Conservation (phyloP, 1,140 invertebrate species). For the Danaus melanippus region DNA sequence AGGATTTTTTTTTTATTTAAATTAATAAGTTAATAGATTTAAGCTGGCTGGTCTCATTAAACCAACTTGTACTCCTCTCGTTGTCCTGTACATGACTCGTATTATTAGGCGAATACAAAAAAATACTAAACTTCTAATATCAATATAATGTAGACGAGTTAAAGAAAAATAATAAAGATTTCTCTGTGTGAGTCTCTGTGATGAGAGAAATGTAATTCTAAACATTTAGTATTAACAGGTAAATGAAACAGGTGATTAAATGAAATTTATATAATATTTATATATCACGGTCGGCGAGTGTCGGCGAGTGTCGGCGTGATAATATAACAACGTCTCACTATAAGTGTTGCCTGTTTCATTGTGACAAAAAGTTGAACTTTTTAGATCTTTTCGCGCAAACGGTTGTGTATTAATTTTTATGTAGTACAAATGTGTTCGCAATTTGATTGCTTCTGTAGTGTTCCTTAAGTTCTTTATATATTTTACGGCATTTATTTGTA, state of each 20-base stretch:
- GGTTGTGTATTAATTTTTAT: constrained; percentile 72
- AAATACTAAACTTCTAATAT: constrained; percentile 59
- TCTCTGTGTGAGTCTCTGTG: constrained; percentile 68
- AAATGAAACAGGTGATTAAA: constrained; percentile 39
- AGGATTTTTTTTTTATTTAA: constrained; percentile 32
- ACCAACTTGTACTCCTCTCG: constrained; percentile 52
- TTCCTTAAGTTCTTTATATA: constrained; percentile 65
- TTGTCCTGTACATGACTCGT: constrained; percentile 56
- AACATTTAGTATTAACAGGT: constrained; percentile 67
- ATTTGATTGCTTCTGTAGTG: constrained; percentile 71
- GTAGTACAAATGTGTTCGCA: constrained; percentile 72
- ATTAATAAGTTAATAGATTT: constrained; percentile 32
- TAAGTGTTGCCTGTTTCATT: constrained; percentile 47
- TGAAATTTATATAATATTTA: constrained; percentile 21
- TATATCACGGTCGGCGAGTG: too few species aligned
- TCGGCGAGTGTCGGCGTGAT: constrained; percentile 4
- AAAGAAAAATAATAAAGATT: constrained; percentile 35
- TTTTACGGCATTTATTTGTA: constrained; percentile 64
- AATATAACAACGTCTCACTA: constrained; percentile 21
- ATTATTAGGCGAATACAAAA: constrained; percentile 34
- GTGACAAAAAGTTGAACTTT: constrained; percentile 67
- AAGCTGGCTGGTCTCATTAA: constrained; percentile 65
- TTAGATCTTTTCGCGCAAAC: constrained; percentile 70
- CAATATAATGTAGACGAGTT: constrained; percentile 64
- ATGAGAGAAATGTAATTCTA: constrained; percentile 66